Conservation (phyloP, 1,140 invertebrate species). For the Drosophila baimaii region DNA sequence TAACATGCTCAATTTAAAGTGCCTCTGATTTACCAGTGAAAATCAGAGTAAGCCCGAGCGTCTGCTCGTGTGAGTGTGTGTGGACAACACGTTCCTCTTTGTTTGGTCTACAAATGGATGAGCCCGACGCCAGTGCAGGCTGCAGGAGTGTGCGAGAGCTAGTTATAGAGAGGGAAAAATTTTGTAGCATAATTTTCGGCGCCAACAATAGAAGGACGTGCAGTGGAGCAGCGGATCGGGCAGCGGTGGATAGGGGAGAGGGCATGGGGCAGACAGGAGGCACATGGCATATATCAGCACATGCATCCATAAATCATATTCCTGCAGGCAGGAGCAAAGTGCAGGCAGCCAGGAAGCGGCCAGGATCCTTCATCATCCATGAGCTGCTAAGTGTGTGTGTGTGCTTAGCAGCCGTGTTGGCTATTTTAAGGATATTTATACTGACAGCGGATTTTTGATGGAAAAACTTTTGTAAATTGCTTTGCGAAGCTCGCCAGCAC, state of each 20-base stretch:
- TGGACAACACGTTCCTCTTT: constrained; percentile 67
- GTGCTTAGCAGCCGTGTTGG: constrained; percentile 68
- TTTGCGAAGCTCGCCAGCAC: constrained; percentile 56
- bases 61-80: constrained; percentile 29
- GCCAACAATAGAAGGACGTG: constrained; percentile 71
- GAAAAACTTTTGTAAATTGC: constrained; percentile 84
- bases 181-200: constrained; percentile 82
- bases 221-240: constrained; percentile 10
- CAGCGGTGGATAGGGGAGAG: constrained; percentile 2
- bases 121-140: constrained; percentile 43
- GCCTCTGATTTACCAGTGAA: constrained; percentile 66
- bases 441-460: constrained; percentile 84
- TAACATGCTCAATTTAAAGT: constrained; percentile 78
- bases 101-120: constrained; percentile 77
- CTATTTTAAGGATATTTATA: constrained; percentile 84
- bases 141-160: constrained; percentile 17
- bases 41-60: constrained; percentile 20
- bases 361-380: constrained; percentile 56
- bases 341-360: constrained; percentile 72
- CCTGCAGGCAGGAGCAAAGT: constrained; percentile 71
- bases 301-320: constrained; percentile 84
- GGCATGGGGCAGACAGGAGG: constrained; percentile 45
- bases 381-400: constrained; percentile 33
- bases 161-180: constrained; percentile 63
- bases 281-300: constrained; percentile 80